These are phyloP conservation scores for Macropodus opercularis DNA, from an alignment of 2,797 vertebrate genomes.

Conservation along the genomic window DNA sequence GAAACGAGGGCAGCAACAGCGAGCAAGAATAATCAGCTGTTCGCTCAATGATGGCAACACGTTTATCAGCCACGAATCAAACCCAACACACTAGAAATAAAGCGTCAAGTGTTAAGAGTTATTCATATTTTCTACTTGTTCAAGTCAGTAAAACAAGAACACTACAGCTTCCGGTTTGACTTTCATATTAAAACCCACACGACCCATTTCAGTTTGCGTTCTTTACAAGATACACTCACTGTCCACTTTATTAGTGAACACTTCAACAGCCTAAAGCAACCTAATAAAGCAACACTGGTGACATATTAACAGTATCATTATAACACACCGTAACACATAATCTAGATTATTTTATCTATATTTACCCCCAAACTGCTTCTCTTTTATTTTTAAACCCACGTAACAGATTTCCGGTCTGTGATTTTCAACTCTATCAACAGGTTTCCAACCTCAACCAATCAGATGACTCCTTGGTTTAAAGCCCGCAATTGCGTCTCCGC, in stretches of 20 bases:
- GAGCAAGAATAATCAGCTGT: background rate
- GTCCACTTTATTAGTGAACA: too few relatives aligned
- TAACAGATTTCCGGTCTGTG: background rate
- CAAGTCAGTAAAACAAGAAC: background rate
- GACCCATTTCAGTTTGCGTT: background rate
- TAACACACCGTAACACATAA: too few relatives aligned
- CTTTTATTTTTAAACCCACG: slow-evolving; percentile 15
- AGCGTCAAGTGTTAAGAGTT: background rate
- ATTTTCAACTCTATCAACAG: slow-evolving; percentile 15
- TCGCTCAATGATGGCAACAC: accelerated
- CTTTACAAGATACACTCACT: too few relatives aligned
- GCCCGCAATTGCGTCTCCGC: background rate
- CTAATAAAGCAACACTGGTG: too few relatives aligned
- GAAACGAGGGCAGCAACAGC: slow-evolving; percentile 12
- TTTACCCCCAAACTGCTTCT: too few relatives aligned
- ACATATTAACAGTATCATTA: too few relatives aligned
- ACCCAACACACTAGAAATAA: accelerated
- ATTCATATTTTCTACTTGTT: slow-evolving; percentile 29
- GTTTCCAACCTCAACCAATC: slow-evolving; percentile 51
- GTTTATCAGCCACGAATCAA: accelerated
- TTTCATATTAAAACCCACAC: slow-evolving; percentile 45
- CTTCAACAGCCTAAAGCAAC: too few relatives aligned
- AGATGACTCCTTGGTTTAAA: slow-evolving; percentile 24
- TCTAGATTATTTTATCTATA: too few relatives aligned
- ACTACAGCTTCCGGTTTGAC: background rate